Evolutionary conservation across 2,797 vertebrate genomes (phyloP).

Genomic region (Parotocinclus haroldoi): DNA sequence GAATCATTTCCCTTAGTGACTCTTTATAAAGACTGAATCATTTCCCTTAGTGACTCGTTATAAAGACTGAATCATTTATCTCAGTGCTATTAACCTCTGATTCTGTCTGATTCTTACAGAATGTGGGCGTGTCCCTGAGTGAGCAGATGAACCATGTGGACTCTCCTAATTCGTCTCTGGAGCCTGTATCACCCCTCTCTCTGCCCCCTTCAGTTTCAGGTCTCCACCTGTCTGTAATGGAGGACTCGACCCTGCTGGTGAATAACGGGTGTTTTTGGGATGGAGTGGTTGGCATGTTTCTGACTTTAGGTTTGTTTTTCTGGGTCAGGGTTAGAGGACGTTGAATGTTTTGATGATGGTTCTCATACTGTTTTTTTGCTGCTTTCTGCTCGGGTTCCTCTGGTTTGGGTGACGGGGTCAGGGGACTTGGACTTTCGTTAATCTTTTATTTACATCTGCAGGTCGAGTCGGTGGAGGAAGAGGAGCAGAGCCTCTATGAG

Average conservation of each 20-base stretch:
- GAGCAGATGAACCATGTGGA: conserved; percentile 81
- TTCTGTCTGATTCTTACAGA: conserved; percentile 72
- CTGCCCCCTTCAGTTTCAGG: conserved; percentile 77
- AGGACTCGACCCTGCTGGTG: conserved; percentile 79
- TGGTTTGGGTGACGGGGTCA: too few relatives aligned
- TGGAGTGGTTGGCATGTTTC: conserved; percentile 78
- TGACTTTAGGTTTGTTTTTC: conserved; percentile 28
- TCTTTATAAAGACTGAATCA: too few relatives aligned
- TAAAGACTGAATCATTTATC: too few relatives aligned
- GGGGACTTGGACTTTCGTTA: too few relatives aligned
- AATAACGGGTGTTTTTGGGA: conserved; percentile 65
- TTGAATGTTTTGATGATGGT: neutral
- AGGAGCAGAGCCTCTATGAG: conserved; percentile 74
- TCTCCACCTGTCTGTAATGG: conserved; percentile 81
- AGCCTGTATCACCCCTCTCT: conserved; percentile 73
- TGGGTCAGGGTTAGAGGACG: conserved; percentile 17
- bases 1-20: too few relatives aligned
- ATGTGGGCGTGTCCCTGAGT: conserved; percentile 84
- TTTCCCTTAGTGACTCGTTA: too few relatives aligned
- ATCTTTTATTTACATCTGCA: conserved; percentile 46
- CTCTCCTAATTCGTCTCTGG: conserved; percentile 73
- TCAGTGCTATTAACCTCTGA: too few relatives aligned
- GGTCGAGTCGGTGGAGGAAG: conserved; percentile 76
- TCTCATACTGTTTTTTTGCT: too few relatives aligned
- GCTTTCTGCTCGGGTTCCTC: too few relatives aligned